Conservation (phyloP, 2,888 invertebrate genomes). For the Mactromeris polynyma region DNA sequence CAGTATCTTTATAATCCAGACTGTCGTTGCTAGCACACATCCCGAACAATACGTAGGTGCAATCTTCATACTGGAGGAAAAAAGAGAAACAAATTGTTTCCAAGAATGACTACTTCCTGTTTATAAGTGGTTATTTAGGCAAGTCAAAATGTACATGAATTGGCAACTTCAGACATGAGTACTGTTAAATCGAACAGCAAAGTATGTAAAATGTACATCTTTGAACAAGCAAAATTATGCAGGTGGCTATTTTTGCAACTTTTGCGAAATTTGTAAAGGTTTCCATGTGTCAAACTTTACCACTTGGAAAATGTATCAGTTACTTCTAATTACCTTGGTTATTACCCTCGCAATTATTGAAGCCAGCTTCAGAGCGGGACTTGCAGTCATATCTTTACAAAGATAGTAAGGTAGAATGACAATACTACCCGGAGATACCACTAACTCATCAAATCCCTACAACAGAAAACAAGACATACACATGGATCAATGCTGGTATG, state of each 20-base stretch:
- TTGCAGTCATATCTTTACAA: constrained; percentile 17
- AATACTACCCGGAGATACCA: constrained; percentile 57
- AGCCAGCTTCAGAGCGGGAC: constrained; percentile 37
- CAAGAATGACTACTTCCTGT: no score
- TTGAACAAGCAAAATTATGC: no score
- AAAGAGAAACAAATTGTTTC: no score
- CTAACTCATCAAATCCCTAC: constrained; percentile 61
- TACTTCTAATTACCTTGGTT: constrained; percentile 57
- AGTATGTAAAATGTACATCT: no score
- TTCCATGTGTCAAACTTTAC: no score
- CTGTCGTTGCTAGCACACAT: constrained; percentile 45
- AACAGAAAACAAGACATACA: no score
- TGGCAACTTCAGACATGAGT: no score
- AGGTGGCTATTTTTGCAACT: no score
- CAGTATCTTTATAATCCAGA: constrained; percentile 35
- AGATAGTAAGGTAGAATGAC: constrained; percentile 55
- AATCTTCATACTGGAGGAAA: constrained; percentile 59
- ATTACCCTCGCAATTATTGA: constrained; percentile 38
- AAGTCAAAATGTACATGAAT: neutral
- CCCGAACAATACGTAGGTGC: constrained; percentile 58
- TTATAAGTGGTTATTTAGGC: neutral
- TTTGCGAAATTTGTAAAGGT: no score
- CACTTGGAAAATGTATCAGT: no score
- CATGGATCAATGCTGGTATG: no score
- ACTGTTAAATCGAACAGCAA: no score